Evolutionary conservation across 2,888 invertebrate species (phyloP), one percentile per base, ranked within the genome.

Genomic region (Himalopsyche anomala): DNA sequence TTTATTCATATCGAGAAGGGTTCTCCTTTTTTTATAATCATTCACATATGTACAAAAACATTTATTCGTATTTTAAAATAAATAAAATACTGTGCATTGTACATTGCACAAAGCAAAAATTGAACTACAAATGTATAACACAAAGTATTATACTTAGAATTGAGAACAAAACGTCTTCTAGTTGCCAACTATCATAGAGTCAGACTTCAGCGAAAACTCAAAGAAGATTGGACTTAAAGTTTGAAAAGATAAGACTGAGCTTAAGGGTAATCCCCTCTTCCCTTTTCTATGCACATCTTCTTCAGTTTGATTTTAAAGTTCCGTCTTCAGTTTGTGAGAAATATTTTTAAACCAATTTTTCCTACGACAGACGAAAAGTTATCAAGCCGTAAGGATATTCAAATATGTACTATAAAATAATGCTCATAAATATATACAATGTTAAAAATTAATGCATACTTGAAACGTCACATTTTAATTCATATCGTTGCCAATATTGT

Each of bases 181-280:
- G 45, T 69, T 85, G 36, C 51, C 28, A 82, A 82, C 85, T 40
- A 87, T 85, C 83, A 84, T 80, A 55, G 84, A 82, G 54, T 82
- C 84, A 56, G 42, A 82, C 85, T 82, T 36, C 79, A 80, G 81
- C 81, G 28, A 80, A 87, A 87, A 84, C 84, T 84, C 54, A 82
- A 45, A 51, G 82, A 82, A 86, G 69, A 86, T 86, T 84, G 56
- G 40, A 80, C 45, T 62, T 82, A 80, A 87, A 87, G 84, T 87
- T 87, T 87, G 81, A 42, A 82, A 79, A 85, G 83, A 87, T 87
- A 85, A 87, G 85, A 84, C 55, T 69, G 51, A 54, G 83, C 81
- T 86, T 86, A 38, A 5, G 42, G 86, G 55, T 86, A 84, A 86
- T 86, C 86, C 83, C 42, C 17, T 40, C 38, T 40, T 40, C n/a